These are phyloP conservation scores for Vicugna pacos DNA, from an alignment of 2,113 vertebrate species.

Conservation along the genomic window DNA sequence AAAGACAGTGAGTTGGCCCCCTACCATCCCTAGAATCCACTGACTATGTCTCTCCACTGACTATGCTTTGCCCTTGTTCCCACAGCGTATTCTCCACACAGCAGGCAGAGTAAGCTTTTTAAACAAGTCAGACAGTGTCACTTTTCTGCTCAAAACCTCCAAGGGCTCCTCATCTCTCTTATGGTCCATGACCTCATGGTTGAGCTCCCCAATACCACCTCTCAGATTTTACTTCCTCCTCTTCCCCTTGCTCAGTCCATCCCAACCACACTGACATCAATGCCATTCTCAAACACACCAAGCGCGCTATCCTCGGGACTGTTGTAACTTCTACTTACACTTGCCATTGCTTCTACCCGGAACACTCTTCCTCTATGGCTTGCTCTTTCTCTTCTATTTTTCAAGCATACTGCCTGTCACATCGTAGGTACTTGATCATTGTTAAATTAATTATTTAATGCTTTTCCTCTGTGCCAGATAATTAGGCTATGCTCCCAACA, in stretches of 20 bases:
- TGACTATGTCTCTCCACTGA: neutral
- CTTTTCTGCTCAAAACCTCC: neutral
- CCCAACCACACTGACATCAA: neutral
- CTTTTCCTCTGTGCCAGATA: neutral
- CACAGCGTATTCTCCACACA: neutral
- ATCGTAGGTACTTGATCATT: no score
- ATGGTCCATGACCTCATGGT: neutral
- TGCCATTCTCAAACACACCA: neutral
- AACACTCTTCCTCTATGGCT: neutral
- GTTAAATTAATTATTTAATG: no score
- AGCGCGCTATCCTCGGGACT: neutral
- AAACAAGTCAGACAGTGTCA: neutral
- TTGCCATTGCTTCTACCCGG: neutral
- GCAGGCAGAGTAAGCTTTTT: neutral
- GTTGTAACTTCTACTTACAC: neutral
- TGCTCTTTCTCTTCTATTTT: neutral
- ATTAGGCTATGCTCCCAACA: neutral
- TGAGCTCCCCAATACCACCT: neutral
- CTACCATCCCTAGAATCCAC: neutral
- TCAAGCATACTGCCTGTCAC: neutral
- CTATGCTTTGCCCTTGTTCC: neutral
- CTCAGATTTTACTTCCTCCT: neutral
- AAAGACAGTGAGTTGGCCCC: slow-evolving; percentile 85
- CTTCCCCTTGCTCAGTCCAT: neutral
- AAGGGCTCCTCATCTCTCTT: neutral